Evolutionary conservation across 2,113 vertebrate genomes (phyloP).

Genomic region (Coryphaenoides rupestris): DNA sequence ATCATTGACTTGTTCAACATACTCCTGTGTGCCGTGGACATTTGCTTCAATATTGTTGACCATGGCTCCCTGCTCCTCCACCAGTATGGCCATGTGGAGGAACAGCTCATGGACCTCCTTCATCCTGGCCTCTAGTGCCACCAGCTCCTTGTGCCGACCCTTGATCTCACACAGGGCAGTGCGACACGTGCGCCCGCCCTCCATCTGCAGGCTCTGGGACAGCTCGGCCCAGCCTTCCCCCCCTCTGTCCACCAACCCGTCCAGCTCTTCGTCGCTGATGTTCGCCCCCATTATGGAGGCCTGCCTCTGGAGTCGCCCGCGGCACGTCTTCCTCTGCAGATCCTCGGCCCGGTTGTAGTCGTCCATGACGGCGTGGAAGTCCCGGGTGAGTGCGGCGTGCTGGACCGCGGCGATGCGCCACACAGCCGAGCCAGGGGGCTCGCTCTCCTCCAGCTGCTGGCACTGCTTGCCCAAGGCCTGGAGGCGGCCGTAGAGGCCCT

Average conservation of each 20-base stretch:
- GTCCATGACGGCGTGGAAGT: conserved; percentile 77
- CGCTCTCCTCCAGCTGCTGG: conserved; percentile 61
- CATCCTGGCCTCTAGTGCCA: conserved; percentile 82
- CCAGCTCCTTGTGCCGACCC: conserved; percentile 82
- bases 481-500: conserved; percentile 76
- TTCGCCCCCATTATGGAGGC: conserved; percentile 85
- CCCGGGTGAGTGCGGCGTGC: conserved; percentile 67
- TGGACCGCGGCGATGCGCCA: conserved; percentile 77
- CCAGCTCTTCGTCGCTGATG: conserved; percentile 79
- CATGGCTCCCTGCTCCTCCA: conserved; percentile 82
- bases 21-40: conserved; percentile 74
- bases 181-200: conserved; percentile 69
- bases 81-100: conserved; percentile 80
- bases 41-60: conserved; percentile 82
- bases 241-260: conserved; percentile 83
- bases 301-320: conserved; percentile 84
- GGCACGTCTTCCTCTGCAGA: conserved; percentile 79
- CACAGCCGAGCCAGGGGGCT: conserved; percentile 65
- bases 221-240: conserved; percentile 81
- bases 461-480: conserved; percentile 67
- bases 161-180: conserved; percentile 81
- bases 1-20: conserved; percentile 70
- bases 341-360: conserved; percentile 82
- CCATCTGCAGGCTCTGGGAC: conserved; percentile 78
- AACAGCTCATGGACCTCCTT: conserved; percentile 82